phyloP scores from a whole-genome alignment of 2,888 invertebrate genomes.

The Troilus luridus region DNA sequence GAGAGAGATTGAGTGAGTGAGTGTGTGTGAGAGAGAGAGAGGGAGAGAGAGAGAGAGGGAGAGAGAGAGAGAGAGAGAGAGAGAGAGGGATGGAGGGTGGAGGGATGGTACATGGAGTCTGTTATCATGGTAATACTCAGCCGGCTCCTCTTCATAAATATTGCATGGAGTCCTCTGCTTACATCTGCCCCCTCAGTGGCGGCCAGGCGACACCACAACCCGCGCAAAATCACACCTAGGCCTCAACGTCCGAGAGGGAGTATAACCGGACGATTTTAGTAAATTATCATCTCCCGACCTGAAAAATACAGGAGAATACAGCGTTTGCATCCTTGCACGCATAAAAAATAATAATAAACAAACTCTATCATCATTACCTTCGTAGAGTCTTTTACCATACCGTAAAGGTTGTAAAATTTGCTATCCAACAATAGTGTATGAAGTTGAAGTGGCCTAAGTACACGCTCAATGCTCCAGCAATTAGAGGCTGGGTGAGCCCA shows the following conservation, averaged over 20 bases:
- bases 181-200: neutral
- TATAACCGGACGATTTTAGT: too few species aligned
- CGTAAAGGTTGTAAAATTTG: too few species aligned
- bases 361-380: too few species aligned
- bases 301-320: too few species aligned
- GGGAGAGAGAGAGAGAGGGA: neutral
- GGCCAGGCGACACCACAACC: neutral
- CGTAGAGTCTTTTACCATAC: too few species aligned
- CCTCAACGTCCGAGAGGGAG: neutral
- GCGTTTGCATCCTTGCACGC: too few species aligned
- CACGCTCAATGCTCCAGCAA: too few species aligned
- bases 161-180: constrained; percentile 28
- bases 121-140: constrained; percentile 43
- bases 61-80: neutral
- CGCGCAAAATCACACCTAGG: neutral
- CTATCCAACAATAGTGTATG: too few species aligned
- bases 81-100: neutral
- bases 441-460: too few species aligned
- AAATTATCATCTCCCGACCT: too few species aligned
- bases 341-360: too few species aligned
- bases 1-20: neutral
- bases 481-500: too few species aligned
- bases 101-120: constrained; percentile 44
- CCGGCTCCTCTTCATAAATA: constrained; percentile 30
- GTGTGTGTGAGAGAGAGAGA: neutral